Evolutionary conservation across 2,797 vertebrate genomes (phyloP).

Genomic region (Oreortyx pictus): DNA sequence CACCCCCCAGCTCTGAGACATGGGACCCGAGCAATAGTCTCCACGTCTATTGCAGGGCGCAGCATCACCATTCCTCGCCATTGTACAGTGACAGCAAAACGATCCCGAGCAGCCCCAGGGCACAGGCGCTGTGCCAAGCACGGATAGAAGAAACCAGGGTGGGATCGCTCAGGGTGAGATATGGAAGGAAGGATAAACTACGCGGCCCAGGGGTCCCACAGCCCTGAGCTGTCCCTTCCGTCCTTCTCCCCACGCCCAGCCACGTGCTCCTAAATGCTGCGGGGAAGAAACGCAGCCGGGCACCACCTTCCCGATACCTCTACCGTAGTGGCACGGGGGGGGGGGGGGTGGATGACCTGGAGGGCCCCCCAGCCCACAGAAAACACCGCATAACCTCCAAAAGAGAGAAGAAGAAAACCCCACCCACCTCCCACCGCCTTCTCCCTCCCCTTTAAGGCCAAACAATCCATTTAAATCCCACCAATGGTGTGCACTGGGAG

Average conservation of each 20-base stretch:
- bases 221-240: background rate
- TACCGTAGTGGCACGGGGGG: no score
- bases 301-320: fast-evolving
- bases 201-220: fast-evolving
- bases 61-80: fast-evolving
- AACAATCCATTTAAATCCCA: background rate
- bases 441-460: background rate
- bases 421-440: background rate
- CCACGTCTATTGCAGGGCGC: fast-evolving
- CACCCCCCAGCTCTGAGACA: no score
- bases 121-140: fast-evolving
- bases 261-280: no score
- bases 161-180: background rate
- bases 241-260: background rate
- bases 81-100: fast-evolving
- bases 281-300: fast-evolving
- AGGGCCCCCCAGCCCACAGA: background rate
- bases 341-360: no score
- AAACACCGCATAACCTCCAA: no score
- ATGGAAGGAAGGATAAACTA: background rate
- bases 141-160: fast-evolving
- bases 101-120: background rate
- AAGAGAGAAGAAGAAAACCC: no score
- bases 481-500: background rate
- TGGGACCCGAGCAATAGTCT: background rate